phyloP scores from a whole-genome alignment of 2,113 vertebrate genomes.

The Stomatorhinus ivindoensis region DNA sequence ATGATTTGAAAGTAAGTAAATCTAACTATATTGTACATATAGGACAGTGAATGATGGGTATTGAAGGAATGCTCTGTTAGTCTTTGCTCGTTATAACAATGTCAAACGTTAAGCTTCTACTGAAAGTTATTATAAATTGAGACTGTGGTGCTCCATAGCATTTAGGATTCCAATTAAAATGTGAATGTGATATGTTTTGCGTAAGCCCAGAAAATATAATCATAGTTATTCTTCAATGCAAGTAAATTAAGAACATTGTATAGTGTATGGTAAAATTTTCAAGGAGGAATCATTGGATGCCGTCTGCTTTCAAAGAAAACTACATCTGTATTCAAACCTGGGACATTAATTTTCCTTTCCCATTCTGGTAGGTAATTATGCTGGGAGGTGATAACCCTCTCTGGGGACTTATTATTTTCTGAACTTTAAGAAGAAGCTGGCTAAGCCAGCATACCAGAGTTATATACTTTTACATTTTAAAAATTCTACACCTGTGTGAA shows the following conservation, averaged over 20 bases:
- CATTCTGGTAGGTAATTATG: neutral
- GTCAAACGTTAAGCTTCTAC: neutral
- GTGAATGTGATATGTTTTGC: neutral
- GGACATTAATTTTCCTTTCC: neutral
- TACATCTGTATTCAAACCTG: slow-evolving; percentile 5
- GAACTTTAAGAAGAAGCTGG: neutral
- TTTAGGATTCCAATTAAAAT: neutral
- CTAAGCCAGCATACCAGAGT: neutral
- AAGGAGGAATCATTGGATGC: neutral
- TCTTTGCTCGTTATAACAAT: neutral
- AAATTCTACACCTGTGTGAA: neutral
- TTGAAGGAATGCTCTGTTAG: neutral
- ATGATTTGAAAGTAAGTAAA: neutral
- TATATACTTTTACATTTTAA: neutral
- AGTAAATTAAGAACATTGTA: neutral
- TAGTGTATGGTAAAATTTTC: neutral
- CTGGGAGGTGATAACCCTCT: neutral
- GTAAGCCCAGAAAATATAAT: neutral
- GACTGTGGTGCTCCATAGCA: neutral
- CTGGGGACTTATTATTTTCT: neutral
- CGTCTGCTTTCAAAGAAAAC: neutral
- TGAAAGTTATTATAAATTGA: neutral
- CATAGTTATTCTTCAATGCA: neutral
- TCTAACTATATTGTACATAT: neutral
- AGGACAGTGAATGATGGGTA: neutral